These are phyloP conservation scores for Hippocampus barbouri DNA, from an alignment of 2,113 vertebrate genomes.

Conservation along the genomic window DNA sequence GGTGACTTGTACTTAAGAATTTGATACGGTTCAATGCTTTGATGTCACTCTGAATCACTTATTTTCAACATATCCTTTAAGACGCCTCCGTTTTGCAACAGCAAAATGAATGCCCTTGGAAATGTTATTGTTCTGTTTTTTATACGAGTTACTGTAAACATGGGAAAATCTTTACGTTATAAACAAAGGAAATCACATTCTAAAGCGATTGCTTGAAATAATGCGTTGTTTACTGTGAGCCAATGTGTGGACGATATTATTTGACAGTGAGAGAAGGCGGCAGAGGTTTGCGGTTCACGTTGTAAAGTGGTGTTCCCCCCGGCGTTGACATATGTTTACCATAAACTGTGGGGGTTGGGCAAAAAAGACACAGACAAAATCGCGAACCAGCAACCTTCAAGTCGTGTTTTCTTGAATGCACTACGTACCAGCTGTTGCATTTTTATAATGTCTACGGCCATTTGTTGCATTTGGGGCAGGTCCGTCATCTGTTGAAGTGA, in stretches of 20 bases:
- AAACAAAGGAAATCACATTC: neutral
- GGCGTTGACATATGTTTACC: neutral
- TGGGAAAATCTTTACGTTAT: neutral
- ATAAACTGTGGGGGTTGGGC: neutral
- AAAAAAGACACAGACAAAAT: neutral
- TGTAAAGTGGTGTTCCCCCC: neutral
- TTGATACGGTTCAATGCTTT: neutral
- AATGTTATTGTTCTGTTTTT: neutral
- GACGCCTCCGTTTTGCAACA: neutral
- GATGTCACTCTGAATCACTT: neutral
- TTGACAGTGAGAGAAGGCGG: neutral
- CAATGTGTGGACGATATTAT: neutral
- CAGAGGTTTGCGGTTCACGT: neutral
- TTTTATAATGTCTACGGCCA: neutral
- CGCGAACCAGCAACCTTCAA: neutral
- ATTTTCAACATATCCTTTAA: neutral
- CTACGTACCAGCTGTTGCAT: neutral
- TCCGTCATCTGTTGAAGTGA: neutral
- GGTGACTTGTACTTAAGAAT: neutral
- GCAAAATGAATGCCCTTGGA: neutral
- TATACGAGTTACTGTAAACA: neutral
- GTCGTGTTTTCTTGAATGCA: neutral
- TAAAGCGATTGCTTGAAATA: neutral
- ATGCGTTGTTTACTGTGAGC: neutral
- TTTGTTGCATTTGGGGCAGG: neutral